Evolutionary conservation across 1,140 invertebrate species (phyloP).

Genomic region (Papilio xuthus): DNA sequence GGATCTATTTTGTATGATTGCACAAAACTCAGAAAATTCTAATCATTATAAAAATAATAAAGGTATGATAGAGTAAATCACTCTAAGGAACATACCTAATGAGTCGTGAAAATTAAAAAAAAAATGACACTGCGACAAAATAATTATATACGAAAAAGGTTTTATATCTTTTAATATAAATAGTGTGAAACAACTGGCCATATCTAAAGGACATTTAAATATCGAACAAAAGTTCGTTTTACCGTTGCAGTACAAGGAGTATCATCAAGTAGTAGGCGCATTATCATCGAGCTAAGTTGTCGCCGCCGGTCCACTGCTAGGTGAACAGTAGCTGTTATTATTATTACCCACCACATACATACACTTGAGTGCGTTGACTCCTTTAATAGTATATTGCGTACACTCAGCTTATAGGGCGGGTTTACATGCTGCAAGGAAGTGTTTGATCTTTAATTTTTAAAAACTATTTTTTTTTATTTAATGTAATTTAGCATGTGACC

Average conservation of each 20-base stretch:
- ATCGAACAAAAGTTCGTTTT: conserved; percentile 32
- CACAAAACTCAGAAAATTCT: too few relatives aligned
- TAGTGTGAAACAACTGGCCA: background rate
- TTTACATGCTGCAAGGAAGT: conserved; percentile 49
- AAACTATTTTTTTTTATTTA: too few relatives aligned
- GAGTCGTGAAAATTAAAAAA: too few relatives aligned
- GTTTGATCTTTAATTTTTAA: background rate
- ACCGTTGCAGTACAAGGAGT: conserved; percentile 18
- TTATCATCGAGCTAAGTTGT: conserved; percentile 48
- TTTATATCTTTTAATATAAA: too few relatives aligned
- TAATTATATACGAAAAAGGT: too few relatives aligned
- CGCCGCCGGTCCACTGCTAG: conserved; percentile 50
- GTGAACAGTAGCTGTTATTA: conserved; percentile 69
- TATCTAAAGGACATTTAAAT: conserved; percentile 13
- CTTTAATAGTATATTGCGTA: conserved; percentile 70
- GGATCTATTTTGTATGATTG: background rate
- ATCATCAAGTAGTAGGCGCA: conserved; percentile 41
- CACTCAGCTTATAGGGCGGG: conserved; percentile 43
- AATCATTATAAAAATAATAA: too few relatives aligned
- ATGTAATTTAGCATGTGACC: too few relatives aligned
- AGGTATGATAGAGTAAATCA: too few relatives aligned
- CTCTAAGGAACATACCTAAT: too few relatives aligned
- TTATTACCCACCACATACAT: conserved; percentile 60
- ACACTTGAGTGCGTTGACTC: conserved; percentile 66
- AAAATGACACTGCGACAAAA: too few relatives aligned